Conservation (phyloP, 2,888 invertebrate genomes). For the Eilema sororculum region DNA sequence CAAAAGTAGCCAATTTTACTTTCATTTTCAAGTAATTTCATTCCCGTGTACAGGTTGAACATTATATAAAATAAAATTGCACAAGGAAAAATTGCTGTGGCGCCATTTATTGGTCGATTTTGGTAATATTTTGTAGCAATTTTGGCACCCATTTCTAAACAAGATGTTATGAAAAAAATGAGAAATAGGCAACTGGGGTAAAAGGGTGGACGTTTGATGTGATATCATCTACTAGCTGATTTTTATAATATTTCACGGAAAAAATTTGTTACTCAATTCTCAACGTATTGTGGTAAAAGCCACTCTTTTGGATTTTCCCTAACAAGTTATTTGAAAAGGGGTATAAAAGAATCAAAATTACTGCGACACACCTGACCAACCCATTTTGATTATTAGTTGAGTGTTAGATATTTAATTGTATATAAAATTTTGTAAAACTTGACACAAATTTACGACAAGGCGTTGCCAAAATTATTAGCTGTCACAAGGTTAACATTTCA, state of each 20-base stretch:
- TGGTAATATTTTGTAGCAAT: conserved; percentile 2
- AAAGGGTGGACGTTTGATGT: not conserved
- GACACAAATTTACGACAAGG: too few relatives aligned
- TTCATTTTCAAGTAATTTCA: not conserved
- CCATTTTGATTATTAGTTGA: too few relatives aligned
- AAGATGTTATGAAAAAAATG: conserved; percentile 4
- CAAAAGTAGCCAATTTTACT: not conserved
- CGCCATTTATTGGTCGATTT: not conserved
- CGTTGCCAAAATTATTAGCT: not conserved
- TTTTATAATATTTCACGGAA: conserved; percentile 2
- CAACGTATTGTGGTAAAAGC: not conserved
- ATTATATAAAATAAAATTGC: not conserved
- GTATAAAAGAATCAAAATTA: not conserved
- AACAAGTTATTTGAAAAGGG: not conserved
- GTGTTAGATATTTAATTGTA: too few relatives aligned
- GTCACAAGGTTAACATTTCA: not conserved
- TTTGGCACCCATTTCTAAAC: not conserved
- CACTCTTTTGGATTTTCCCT: not conserved
- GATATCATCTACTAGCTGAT: conserved; percentile 4
- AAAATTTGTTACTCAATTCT: conserved; percentile 1
- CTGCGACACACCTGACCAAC: not conserved
- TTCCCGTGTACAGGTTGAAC: not conserved
- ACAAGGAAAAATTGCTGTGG: not conserved
- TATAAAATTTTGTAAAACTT: too few relatives aligned
- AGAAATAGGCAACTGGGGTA: not conserved